These are phyloP conservation scores for Blomia tropicalis DNA, from an alignment of 2,888 invertebrate species.

Conservation along the genomic window DNA sequence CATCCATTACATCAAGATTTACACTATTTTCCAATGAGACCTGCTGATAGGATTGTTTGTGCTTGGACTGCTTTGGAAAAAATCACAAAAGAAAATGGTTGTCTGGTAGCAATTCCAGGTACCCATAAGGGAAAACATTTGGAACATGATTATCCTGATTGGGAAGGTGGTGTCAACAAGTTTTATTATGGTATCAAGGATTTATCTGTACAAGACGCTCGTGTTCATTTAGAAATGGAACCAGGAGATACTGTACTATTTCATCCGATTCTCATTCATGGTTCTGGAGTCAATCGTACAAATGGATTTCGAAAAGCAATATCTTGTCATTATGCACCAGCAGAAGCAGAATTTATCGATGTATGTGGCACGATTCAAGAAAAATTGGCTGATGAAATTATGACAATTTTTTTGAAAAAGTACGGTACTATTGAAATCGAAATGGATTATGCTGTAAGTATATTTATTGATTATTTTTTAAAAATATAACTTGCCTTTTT, in stretches of 20 bases:
- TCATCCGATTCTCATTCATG: conserved; percentile 69
- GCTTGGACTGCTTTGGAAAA: conserved; percentile 75
- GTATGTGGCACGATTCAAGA: conserved; percentile 51
- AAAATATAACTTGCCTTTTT: background rate
- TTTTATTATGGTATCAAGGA: conserved; percentile 54
- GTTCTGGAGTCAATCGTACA: conserved; percentile 61
- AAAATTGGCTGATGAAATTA: conserved; percentile 45
- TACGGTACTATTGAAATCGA: background rate
- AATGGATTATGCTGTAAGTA: conserved; percentile 2
- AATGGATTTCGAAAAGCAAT: conserved; percentile 50
- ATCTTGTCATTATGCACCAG: conserved; percentile 59
- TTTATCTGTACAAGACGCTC: conserved; percentile 35
- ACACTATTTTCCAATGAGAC: conserved; percentile 72
- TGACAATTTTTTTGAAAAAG: conserved; percentile 29
- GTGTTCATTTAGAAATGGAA: conserved; percentile 54
- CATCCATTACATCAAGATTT: conserved; percentile 64
- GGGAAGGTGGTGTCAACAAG: conserved; percentile 49
- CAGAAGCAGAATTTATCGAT: conserved; percentile 53
- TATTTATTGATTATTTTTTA: background rate
- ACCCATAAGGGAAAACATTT: conserved; percentile 49
- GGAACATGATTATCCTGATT: conserved; percentile 53
- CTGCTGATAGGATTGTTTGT: conserved; percentile 59
- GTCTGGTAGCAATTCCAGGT: conserved; percentile 63
- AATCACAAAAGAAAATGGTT: conserved; percentile 57
- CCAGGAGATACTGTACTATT: conserved; percentile 75